Evolutionary conservation across 2,797 vertebrate species (phyloP), one percentile per base, ranked within the genome.

Genomic region (Ptychadena robeensis): DNA sequence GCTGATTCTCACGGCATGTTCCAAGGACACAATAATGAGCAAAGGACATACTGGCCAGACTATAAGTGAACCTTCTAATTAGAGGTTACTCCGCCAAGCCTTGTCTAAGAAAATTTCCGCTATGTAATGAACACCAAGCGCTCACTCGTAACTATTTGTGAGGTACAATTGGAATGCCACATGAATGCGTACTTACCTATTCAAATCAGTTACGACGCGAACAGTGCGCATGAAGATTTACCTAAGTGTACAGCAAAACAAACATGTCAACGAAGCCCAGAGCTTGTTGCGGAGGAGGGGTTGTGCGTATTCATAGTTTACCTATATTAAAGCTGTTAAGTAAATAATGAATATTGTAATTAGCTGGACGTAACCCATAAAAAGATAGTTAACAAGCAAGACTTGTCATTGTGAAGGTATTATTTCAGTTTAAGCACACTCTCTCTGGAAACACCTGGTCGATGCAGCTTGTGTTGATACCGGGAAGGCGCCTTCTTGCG

Each of bases 351-450:
- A 81, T 81, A 65, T 65, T 73, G 40, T 73, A 67, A 63, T 81
- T 81, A 81, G 59, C 70, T 53, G 2, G 79, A 81, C 63, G 67
- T 73, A 73, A 73, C 79, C 79, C 79, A 81, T 81, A 81, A 81
- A 77, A 81, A 81, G 73, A 73, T 67, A 81, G 70, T 73, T 81
- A 73, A 64, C 70, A 64, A 48, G 31, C 30, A 8, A 63, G 31
- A 67, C 61, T 31, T 81, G 79, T 81, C 79, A 66, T 34, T n/a
- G 27, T 38, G 48, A 72, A 53, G 3, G 79, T 81, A 72, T 81
- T 73, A 81, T 67, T 66, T 57, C 79, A 57, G 61, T 73, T 81
- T 81, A 81, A 22, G 14, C 7, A 35, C 15, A 38, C 40, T 48
- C 27, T 48, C 27, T 53, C 28, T 73, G 14, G 70, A 81, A 81